A percentile compares a stretch with the other conserved stretches of the same genome.
Conservation (phyloP, 2,888 invertebrate species). For the Dusona sp. region DNA sequence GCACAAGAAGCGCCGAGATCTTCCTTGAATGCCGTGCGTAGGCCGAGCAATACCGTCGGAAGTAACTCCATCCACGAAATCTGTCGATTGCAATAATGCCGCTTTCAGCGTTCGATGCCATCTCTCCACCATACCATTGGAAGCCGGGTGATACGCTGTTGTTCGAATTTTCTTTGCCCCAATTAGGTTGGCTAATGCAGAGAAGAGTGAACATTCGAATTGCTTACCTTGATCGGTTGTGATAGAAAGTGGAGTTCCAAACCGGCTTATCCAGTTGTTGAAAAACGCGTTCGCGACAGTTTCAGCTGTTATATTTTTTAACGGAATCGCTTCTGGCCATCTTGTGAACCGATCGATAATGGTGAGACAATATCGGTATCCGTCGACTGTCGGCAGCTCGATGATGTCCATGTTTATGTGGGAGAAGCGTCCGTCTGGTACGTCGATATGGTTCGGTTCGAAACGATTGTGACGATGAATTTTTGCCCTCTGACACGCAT, state of each 20-base stretch:
- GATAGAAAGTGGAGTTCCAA: constrained; percentile 63
- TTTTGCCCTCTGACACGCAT: too few relatives aligned
- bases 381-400: constrained; percentile 72
- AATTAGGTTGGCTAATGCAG: constrained; percentile 58
- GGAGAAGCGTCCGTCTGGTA: constrained; percentile 74
- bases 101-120: background rate
- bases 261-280: constrained; percentile 24
- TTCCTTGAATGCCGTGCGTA: too few relatives aligned
- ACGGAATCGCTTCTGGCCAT: constrained; percentile 72
- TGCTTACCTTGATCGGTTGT: constrained; percentile 77
- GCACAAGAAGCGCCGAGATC: too few relatives aligned
- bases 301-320: constrained; percentile 62
- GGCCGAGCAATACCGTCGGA: too few relatives aligned
- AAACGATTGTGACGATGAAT: background rate
- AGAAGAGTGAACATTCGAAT: constrained; percentile 72
- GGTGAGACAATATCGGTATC: constrained; percentile 75
- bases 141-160: background rate
- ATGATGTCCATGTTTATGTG: constrained; percentile 80
- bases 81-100: background rate
- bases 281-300: constrained; percentile 27
- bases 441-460: background rate
- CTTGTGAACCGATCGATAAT: constrained; percentile 74
- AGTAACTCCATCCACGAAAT: too few relatives aligned
- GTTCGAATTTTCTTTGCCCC: background rate
- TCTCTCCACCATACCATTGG: background rate